Conservation (phyloP, 2,797 vertebrate species). For the Sciaenops ocellatus region DNA sequence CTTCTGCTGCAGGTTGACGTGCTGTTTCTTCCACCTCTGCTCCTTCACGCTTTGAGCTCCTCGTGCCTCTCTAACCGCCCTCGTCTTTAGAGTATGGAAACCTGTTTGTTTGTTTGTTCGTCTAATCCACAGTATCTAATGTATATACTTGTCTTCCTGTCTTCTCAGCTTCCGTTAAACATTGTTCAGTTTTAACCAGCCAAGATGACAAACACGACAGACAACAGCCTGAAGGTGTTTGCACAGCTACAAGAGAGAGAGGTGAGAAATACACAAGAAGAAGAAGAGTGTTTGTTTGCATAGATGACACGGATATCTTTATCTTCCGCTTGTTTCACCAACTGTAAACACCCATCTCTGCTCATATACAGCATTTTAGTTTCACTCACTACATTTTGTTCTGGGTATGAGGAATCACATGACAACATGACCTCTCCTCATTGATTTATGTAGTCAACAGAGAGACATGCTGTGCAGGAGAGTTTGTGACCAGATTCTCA, state of each 20-base stretch:
- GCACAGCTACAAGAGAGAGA: background rate
- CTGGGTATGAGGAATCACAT: background rate
- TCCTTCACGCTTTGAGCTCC: background rate
- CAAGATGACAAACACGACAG: background rate
- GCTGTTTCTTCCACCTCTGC: background rate
- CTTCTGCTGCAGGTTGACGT: background rate
- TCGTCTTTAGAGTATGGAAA: background rate
- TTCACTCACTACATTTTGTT: no score
- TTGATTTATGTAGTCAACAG: no score
- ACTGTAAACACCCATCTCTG: background rate
- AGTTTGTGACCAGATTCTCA: no score
- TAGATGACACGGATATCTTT: background rate
- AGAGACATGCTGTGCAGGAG: no score
- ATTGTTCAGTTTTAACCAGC: background rate
- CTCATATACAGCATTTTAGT: no score
- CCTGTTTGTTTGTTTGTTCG: no score
- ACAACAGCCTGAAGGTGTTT: slow-evolving; percentile 9
- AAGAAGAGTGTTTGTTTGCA: background rate
- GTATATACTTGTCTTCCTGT: background rate
- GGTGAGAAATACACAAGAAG: slow-evolving; percentile 13
- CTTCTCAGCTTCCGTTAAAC: background rate
- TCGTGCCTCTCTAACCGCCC: no score
- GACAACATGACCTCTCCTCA: background rate
- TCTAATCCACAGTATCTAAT: no score
- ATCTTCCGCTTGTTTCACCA: background rate